Evolutionary conservation across 2,113 vertebrate genomes (phyloP).

Genomic region (Platysternon megacephalum): DNA sequence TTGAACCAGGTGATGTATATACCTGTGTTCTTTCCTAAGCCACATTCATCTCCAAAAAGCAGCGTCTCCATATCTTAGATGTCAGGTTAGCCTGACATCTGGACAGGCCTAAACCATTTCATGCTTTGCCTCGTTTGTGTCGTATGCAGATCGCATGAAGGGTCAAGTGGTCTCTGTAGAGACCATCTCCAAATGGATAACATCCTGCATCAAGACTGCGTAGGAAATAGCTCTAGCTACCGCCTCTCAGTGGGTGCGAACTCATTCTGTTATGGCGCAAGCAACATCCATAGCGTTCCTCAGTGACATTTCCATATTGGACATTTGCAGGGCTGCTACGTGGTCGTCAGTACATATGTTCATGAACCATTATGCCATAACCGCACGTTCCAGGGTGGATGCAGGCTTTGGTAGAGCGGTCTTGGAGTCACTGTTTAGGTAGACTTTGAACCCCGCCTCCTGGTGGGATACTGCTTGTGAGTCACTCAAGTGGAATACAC

Average conservation of each 20-base stretch:
- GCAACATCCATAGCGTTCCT: too few relatives aligned
- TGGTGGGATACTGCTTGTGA: not conserved
- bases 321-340: too few relatives aligned
- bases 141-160: not conserved
- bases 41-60: not conserved
- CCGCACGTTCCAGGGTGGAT: not conserved
- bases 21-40: not conserved
- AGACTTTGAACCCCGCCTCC: not conserved
- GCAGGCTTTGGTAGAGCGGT: not conserved
- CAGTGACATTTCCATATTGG: too few relatives aligned
- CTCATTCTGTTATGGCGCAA: too few relatives aligned
- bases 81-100: too few relatives aligned
- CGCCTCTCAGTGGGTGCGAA: too few relatives aligned
- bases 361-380: not conserved
- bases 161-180: too few relatives aligned
- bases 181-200: too few relatives aligned
- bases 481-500: not conserved
- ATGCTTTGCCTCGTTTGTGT: not conserved
- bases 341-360: too few relatives aligned
- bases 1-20: too few relatives aligned
- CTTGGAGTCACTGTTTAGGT: not conserved
- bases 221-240: too few relatives aligned
- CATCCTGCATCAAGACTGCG: too few relatives aligned
- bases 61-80: not conserved
- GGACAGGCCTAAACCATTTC: not conserved